These are phyloP conservation scores for Ophthalmolycus amberensis DNA, from an alignment of 2,113 vertebrate genomes.

Conservation along the genomic window DNA sequence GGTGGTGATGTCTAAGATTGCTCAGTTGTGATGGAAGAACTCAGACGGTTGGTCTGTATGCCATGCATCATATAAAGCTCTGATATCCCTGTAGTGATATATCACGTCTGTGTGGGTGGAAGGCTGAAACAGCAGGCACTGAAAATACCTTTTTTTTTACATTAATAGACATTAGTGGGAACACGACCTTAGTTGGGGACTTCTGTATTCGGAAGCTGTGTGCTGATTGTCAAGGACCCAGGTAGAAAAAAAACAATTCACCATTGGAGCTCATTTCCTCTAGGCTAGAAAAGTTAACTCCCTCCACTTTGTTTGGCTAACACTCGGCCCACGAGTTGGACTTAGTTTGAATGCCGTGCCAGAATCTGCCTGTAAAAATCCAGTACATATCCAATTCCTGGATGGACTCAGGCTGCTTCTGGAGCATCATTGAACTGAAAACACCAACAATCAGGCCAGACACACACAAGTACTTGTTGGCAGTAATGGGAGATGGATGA, in stretches of 20 bases:
- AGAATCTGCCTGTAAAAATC: not conserved
- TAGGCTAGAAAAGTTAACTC: not conserved
- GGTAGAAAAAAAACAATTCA: not conserved
- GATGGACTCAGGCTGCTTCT: not conserved
- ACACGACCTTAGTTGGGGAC: not conserved
- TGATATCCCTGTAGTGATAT: not conserved
- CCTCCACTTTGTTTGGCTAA: not conserved
- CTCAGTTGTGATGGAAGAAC: too few relatives aligned
- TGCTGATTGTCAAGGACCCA: not conserved
- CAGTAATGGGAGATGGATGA: constrained; percentile 24
- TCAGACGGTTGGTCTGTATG: too few relatives aligned
- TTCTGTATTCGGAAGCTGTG: constrained; percentile 1
- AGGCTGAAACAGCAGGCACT: not conserved
- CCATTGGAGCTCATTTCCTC: constrained; percentile 6
- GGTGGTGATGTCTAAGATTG: too few relatives aligned
- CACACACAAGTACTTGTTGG: not conserved
- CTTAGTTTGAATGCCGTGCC: not conserved
- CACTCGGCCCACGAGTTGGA: not conserved
- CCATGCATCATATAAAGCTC: not conserved
- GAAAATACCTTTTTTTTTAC: not conserved
- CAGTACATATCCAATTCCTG: not conserved
- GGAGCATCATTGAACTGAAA: constrained; percentile 18
- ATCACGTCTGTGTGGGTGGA: too few relatives aligned
- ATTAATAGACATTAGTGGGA: not conserved
- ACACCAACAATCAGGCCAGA: constrained; percentile 1